Evolutionary conservation across 2,888 invertebrate species (phyloP), one percentile per base, ranked within the genome.

Genomic region (Ashinkailepas kermadecensis): DNA sequence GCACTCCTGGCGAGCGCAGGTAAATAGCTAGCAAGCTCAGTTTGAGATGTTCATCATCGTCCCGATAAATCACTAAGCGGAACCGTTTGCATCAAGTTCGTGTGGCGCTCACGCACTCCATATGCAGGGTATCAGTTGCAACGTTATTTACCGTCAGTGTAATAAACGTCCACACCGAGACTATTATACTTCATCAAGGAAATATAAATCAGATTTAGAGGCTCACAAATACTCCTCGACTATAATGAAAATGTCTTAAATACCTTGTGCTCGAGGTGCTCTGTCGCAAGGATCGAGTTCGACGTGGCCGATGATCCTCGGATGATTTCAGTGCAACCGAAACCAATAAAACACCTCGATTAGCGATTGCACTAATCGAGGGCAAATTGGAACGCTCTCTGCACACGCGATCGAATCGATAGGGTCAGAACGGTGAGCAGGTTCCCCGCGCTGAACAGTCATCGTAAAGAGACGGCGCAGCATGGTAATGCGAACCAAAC

Each of bases 331-430:
- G n/a, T 65, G 65, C 65, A 23, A 23, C 65, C n/a, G 65, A n/a
- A 65, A 65, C n/a, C 3, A 23, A 65, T 65, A n/a, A 65, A n/a
- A 23, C 8, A 23, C n/a, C 3, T 23, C 12, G 23, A 65, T 65
- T n/a, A 65, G 65, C 23, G n/a, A 65, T 65, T 23, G 23, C n/a
- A 65, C 65, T 65, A 65, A 65, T 65, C 65, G 65, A 65, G n/a
- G 7, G 65, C 10, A 65, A 65, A 65, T 65, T 23, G 23, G 12
- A 23, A n/a, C 12, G 23, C 8, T 10, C 65, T 23, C 23, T n/a
- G 0, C 9, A n/a, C 65, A 65, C 65, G 65, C 23, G 15, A 8
- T 18, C 8, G 64, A n/a, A 9, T 39, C 39, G 39, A 39, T 39
- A 39, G 39, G 39, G 39, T 39, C 39, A 39, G 39, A 39, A 39